Conservation (phyloP, 2,888 invertebrate genomes). For the Plebejus anna region DNA sequence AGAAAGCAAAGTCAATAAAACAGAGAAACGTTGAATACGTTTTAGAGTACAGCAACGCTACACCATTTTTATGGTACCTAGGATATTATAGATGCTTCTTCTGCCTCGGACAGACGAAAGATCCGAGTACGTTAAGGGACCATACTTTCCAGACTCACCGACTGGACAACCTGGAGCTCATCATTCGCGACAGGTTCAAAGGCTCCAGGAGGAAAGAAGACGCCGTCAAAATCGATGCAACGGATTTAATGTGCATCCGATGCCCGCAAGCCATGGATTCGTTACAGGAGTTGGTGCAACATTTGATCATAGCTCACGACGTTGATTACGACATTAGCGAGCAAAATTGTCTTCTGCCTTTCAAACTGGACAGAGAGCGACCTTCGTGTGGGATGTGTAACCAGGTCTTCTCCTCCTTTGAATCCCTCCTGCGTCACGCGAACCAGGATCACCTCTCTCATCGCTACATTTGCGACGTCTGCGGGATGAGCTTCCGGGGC, state of each 20-base stretch:
- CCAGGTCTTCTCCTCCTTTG: conserved; percentile 68
- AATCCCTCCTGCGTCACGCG: conserved; percentile 65
- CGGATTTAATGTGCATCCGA: conserved; percentile 60
- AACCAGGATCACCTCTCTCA: conserved; percentile 69
- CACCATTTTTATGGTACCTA: conserved; percentile 71
- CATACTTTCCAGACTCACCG: conserved; percentile 58
- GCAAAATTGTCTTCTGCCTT: conserved; percentile 67
- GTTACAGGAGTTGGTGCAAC: conserved; percentile 66
- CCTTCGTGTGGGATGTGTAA: conserved; percentile 67
- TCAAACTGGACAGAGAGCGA: conserved; percentile 63
- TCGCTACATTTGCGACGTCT: conserved; percentile 72
- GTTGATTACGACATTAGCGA: conserved; percentile 68
- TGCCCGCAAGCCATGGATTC: conserved; percentile 53
- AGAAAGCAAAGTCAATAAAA: conserved; percentile 67
- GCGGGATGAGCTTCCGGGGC: conserved; percentile 71
- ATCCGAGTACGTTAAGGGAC: conserved; percentile 54
- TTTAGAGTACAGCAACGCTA: conserved; percentile 65
- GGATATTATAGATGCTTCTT: conserved; percentile 68
- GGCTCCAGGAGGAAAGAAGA: conserved; percentile 69
- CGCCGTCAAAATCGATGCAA: conserved; percentile 70
- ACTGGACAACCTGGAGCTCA: conserved; percentile 61
- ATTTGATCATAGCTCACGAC: conserved; percentile 69
- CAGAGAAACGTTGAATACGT: conserved; percentile 68
- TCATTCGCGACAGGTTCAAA: conserved; percentile 64
- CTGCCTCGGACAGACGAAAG: conserved; percentile 64